Percentiles rank a stretch among this genome's conserved stretches.
Evolutionary conservation across 2,797 vertebrate genomes (phyloP).

Genomic region (Cirrhinus mrigala): DNA sequence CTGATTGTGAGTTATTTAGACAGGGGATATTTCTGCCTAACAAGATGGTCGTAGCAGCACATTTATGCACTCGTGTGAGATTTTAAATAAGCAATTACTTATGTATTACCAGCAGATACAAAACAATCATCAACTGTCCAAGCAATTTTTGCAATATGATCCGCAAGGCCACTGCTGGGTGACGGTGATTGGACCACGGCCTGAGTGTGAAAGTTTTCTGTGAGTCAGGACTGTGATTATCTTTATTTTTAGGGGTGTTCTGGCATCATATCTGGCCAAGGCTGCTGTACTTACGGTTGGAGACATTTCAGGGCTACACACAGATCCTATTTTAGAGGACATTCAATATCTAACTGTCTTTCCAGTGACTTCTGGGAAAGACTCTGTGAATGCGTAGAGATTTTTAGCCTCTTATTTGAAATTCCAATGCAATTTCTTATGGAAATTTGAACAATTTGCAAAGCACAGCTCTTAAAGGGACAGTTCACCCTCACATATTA

Average conservation of each 20-base stretch:
- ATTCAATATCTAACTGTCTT: slow-evolving; percentile 69
- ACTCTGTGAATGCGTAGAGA: slow-evolving; percentile 42
- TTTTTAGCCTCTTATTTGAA: slow-evolving; percentile 35
- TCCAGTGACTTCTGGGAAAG: slow-evolving; percentile 67
- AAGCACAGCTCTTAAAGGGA: background rate
- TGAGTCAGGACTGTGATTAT: slow-evolving; percentile 42
- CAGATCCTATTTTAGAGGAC: slow-evolving; percentile 73
- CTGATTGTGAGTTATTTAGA: background rate
- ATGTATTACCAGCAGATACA: background rate
- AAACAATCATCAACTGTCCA: slow-evolving; percentile 24
- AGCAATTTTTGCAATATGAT: slow-evolving; percentile 43
- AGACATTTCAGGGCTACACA: slow-evolving; percentile 60
- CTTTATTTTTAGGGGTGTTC: slow-evolving; percentile 64
- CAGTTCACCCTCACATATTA: background rate
- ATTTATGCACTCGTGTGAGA: background rate
- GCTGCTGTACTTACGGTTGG: slow-evolving; percentile 67
- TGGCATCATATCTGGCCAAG: slow-evolving; percentile 58
- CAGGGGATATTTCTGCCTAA: background rate
- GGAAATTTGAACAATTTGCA: background rate
- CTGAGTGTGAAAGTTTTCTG: slow-evolving; percentile 47
- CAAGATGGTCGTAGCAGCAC: background rate
- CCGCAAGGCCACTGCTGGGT: slow-evolving; percentile 18
- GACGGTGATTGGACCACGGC: slow-evolving; percentile 28
- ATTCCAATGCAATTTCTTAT: slow-evolving; percentile 15
- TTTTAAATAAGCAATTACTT: background rate